Evolutionary conservation across 2,113 vertebrate genomes (phyloP), one percentile per base, ranked within the genome.

Genomic region (Rhinopomastus cyanomelas): DNA sequence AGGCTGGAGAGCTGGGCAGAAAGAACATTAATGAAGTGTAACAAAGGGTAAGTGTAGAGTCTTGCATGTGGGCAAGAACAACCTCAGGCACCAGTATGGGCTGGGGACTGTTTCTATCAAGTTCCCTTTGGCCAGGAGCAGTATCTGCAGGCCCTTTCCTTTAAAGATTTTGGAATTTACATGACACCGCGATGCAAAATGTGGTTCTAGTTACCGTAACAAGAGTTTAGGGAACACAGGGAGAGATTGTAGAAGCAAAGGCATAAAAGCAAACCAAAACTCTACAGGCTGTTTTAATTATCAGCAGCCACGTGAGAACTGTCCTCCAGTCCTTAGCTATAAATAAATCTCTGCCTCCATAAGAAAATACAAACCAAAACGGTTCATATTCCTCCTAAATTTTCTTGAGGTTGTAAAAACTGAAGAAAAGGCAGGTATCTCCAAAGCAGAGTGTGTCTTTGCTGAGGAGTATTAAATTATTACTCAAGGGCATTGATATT

Each of bases 121-220:
- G 73, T 93, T 94, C 59, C 42, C 64, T 49, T 27, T 1, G 11
- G 86, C 76, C 74, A 8, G 1, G 56, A 90, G 88, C 46, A 82
- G 59, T 81, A 93, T 92, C 52, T 93, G 64, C 73, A 78, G 81
- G 76, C 81, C 64, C 91, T 92, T 92, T 89, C 53, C 85, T 82
- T 95, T 95, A 94, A 96, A 95, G 84, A 66, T 52, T 91, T 93
- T 88, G 90, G 90, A 95, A 96, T 97, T 96, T 95, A 96, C 88
- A 96, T 96, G 94, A 96, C 96, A 92, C 92, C 90, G 81, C 94
- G 85, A 96, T 88, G 86, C 94, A 93, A 95, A 97, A 96, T 91
- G 90, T 95, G 92, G 90, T 95, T 96, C 91, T 92, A 81, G 96
- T 96, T 96, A 97, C 89, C 96, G 95, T 96, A 97, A 95, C 96